A percentile compares a stretch with the other conserved stretches of the same genome.
These are phyloP conservation scores for Apodemia zela DNA, from an alignment of 2,888 invertebrate genomes.

Conservation along the genomic window DNA sequence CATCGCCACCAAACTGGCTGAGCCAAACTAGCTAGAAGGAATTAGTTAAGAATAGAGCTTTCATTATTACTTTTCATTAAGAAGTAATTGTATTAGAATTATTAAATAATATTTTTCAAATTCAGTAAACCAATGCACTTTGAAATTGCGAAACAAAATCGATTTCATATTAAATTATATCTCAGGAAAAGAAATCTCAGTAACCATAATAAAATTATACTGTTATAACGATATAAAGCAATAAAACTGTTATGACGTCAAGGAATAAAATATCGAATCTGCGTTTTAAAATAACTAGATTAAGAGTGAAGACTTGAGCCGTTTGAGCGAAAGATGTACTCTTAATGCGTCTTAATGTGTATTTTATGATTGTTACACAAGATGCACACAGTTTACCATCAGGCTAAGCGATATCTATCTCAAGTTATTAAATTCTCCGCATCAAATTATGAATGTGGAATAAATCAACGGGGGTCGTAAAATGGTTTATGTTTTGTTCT, in stretches of 20 bases:
- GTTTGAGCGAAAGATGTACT: constrained; percentile 61
- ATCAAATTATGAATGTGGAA: constrained; percentile 78
- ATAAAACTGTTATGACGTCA: constrained; percentile 70
- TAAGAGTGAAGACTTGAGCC: constrained; percentile 42
- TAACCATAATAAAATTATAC: constrained; percentile 31
- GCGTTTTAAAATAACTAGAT: constrained; percentile 76
- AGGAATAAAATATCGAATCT: constrained; percentile 70
- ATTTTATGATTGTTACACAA: constrained; percentile 79
- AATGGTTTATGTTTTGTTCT: constrained; percentile 76
- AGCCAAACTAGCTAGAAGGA: no score
- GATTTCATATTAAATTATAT: constrained; percentile 20
- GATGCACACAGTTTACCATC: constrained; percentile 60
- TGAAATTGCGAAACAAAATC: constrained; percentile 8
- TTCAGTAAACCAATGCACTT: no score
- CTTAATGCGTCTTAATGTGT: constrained; percentile 78
- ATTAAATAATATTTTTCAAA: no score
- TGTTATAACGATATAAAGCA: constrained; percentile 65
- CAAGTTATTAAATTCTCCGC: constrained; percentile 74
- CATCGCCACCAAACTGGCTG: no score
- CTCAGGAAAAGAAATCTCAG: constrained; percentile 14
- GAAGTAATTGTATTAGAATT: no score
- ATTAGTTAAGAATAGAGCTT: no score
- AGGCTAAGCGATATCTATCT: constrained; percentile 74
- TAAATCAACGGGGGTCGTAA: constrained; percentile 77
- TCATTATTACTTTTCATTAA: no score